Base-by-base conservation (phyloP, 2,113 vertebrate species). In the Eudyptes chrysolophus region DNA sequence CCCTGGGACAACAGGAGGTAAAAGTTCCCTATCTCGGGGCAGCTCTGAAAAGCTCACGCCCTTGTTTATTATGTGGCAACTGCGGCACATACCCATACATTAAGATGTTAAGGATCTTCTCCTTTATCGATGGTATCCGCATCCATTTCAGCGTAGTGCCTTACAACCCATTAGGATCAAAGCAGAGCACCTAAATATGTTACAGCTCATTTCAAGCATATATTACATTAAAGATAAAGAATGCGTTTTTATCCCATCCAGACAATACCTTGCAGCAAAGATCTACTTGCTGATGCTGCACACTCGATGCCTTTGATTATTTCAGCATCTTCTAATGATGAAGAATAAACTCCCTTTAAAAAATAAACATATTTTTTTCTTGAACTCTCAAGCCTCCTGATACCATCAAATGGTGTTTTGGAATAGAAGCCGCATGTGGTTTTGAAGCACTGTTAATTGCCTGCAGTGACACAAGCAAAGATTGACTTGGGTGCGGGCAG, bases 381-480 rank as follows among this genome's bases (percentile, higher is more conserved):
- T 49, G 48, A 78, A 49, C 6, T 60, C 42, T 60, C 34, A 90
- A 65, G 34, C 13, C n/a, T 76, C 69, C 52, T 0, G 57, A 94
- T 89, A 92, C 17, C 72, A 95, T 95, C 83, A 87, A 82, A 82
- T 49, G 54, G 62, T 40, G 44, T 91, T 90, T 84, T 94, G 89
- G 95, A 91, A 77, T 12, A 85, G 68, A 24, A 94, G 79, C 46
- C 0, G 0, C n/a, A 16, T 42, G 80, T 84, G 94, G 84, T 94
- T 92, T 78, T 71, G 64, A 62, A 92, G 55, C 71, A 80, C 86
- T 89, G 89, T 87, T 95, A 95, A 92, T 87, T 94, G 89, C 76
- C 60, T 71, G 65, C 69, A 89, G 75, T 85, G 87, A 93, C 92
- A 97, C 58, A 88, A 90, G 78, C 82, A 71, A 60, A 55, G 71